Base-by-base conservation (phyloP, 2,797 vertebrate species). In the Buceros bicornis region DNA sequence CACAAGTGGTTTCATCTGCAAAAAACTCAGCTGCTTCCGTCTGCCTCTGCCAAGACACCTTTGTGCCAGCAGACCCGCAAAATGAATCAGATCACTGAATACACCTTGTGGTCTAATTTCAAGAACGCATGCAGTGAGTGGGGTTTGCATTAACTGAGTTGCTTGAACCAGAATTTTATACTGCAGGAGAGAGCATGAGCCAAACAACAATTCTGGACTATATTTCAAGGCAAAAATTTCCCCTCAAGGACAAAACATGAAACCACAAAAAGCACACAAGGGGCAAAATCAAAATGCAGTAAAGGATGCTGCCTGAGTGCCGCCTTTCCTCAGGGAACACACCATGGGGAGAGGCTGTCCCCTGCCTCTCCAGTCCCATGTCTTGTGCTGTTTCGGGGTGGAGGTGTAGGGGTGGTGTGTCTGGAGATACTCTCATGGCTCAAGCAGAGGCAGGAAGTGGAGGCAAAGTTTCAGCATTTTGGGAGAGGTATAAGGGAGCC, bases 341-440 rank as follows among this genome's bases (percentile, higher is more conserved):
- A 3, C 10, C 8, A 10, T 29, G 51, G 45, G 20, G 12, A 78
- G 43, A 74, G 3, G 17, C 26, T 69, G 64, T 60, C 4, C 6
- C 18, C 40, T 43, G 43, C 6, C 6, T 37, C 16, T 45, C 51
- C 3, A 1, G 7, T 8, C 4, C 16, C 1, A 0, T 5, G 22
- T 8, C 10, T 67, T 40, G 14, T 65, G 40, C 26, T 50, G 2
- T 54, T 60, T 45, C 1, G 1, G 8, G 12, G 5, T 7, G 1
- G 2, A 4, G 10, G 33, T 33, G 33, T 33, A 33, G 33, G 10
- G 9, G 10, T 7, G 8, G 8, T 48, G 20, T 48, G 48, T 29
- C 26, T 12, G 1, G 16, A 65, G 20, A 11, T 45, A 29, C 5
- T 58, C 33, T 72, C 35, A 29, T 25, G 17, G 50, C 42, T 82